These are phyloP conservation scores for Cecropterus lyciades DNA, from an alignment of 1,140 invertebrate genomes.

Conservation along the genomic window DNA sequence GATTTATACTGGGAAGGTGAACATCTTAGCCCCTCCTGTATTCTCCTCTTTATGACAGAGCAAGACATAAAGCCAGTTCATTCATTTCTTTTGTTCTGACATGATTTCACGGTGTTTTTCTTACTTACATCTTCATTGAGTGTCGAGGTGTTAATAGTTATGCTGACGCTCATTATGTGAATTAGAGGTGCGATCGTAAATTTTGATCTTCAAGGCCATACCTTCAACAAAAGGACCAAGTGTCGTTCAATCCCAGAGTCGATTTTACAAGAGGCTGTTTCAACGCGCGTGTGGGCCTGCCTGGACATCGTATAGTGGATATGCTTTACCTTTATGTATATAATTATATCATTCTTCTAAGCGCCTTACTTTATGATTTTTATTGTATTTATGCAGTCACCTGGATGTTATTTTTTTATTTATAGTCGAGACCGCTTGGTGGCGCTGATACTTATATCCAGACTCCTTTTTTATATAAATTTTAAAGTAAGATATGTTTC, in stretches of 20 bases:
- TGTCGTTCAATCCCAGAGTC: slow-evolving; percentile 72
- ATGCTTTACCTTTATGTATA: slow-evolving; percentile 25
- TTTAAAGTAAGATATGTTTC: no score
- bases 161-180: slow-evolving; percentile 73
- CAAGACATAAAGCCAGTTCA: background rate
- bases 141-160: slow-evolving; percentile 75
- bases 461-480: no score
- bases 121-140: slow-evolving; percentile 68
- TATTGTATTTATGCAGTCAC: no score
- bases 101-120: slow-evolving; percentile 32
- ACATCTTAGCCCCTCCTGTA: no score
- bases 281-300: slow-evolving; percentile 75
- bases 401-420: no score
- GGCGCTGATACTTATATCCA: no score
- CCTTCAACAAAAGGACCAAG: slow-evolving; percentile 71
- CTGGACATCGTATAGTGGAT: slow-evolving; percentile 55
- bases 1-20: no score
- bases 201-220: slow-evolving; percentile 72
- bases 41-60: background rate
- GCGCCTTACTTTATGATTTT: no score
- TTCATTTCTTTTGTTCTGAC: slow-evolving; percentile 22
- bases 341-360: no score
- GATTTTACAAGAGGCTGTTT: slow-evolving; percentile 78
- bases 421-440: no score
- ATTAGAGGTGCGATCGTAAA: slow-evolving; percentile 71